A percentile compares a stretch with the other conserved stretches of the same genome.
These are phyloP conservation scores for Sphenodon punctatus DNA, from an alignment of 2,797 vertebrate genomes.

Conservation along the genomic window DNA sequence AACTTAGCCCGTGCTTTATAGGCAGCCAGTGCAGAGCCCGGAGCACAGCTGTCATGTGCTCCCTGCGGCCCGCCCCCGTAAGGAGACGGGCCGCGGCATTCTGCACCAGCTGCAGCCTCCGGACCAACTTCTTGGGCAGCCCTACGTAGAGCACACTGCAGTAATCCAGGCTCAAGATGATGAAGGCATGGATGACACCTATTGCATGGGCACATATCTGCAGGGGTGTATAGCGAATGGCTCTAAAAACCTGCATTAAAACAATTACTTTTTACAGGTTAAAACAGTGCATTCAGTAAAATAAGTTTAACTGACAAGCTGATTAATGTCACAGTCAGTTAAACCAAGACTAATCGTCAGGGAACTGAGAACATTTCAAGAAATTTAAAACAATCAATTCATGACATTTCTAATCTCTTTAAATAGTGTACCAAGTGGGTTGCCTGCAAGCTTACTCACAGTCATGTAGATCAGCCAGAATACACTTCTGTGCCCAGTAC, in stretches of 20 bases:
- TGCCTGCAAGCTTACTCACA: not conserved
- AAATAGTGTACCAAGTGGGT: not conserved
- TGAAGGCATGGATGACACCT: no score
- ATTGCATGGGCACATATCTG: fast-evolving
- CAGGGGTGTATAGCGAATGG: not conserved
- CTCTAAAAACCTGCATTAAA: not conserved
- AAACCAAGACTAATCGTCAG: not conserved
- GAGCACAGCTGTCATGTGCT: no score
- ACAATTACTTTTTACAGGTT: not conserved
- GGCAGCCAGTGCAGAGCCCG: no score
- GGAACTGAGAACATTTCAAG: not conserved
- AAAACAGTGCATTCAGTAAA: not conserved
- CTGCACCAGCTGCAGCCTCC: no score
- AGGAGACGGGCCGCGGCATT: no score
- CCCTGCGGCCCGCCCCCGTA: no score
- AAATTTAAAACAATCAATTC: not conserved
- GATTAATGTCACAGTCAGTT: not conserved
- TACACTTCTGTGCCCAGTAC: not conserved
- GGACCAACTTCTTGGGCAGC: no score
- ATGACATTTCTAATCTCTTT: not conserved
- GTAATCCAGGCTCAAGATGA: no score
- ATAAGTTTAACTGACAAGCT: not conserved
- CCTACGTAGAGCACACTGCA: no score
- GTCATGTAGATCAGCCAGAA: not conserved
- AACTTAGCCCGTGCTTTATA: no score